A percentile compares a stretch with the other conserved stretches of the same genome.
phyloP scores from a whole-genome alignment of 2,888 invertebrate species.

The Galerucella nymphaeae region DNA sequence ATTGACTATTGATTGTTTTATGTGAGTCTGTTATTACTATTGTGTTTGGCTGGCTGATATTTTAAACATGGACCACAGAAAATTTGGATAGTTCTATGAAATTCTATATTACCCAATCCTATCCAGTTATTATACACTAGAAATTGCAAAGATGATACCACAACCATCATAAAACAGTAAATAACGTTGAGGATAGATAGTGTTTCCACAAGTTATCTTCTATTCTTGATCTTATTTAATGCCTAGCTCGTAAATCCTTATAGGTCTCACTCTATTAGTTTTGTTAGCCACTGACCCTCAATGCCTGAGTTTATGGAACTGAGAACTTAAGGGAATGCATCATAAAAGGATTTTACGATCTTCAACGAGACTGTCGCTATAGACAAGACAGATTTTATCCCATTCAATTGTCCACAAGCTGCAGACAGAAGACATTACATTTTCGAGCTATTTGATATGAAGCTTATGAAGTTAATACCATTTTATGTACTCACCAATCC shows the following conservation, averaged over 20 bases:
- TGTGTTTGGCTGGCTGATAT: too few relatives aligned
- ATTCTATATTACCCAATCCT: too few relatives aligned
- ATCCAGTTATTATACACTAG: too few relatives aligned
- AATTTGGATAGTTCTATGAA: too few relatives aligned
- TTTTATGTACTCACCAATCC: neutral
- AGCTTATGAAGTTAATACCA: neutral
- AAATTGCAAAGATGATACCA: neutral
- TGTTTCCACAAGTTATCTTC: neutral
- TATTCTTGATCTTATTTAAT: neutral
- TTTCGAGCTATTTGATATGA: neutral
- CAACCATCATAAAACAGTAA: neutral
- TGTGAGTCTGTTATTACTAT: too few relatives aligned
- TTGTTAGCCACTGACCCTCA: neutral
- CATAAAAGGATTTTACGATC: slow-evolving; percentile 16
- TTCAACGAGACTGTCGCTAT: slow-evolving; percentile 1
- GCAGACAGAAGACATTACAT: neutral
- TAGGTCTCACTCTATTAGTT: slow-evolving; percentile 10
- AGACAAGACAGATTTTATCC: slow-evolving; percentile 16
- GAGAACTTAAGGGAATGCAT: slow-evolving; percentile 5
- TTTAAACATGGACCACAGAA: too few relatives aligned
- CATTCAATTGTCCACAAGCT: slow-evolving; percentile 12
- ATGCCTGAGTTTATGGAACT: slow-evolving; percentile 3
- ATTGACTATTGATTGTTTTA: too few relatives aligned
- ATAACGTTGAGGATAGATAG: neutral
- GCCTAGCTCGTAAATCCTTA: neutral